Evolutionary conservation across 35 echinoderm and acorn worm genomes (phyloP), one percentile per base, ranked within the genome.

Genomic region (Lytechinus pictus): DNA sequence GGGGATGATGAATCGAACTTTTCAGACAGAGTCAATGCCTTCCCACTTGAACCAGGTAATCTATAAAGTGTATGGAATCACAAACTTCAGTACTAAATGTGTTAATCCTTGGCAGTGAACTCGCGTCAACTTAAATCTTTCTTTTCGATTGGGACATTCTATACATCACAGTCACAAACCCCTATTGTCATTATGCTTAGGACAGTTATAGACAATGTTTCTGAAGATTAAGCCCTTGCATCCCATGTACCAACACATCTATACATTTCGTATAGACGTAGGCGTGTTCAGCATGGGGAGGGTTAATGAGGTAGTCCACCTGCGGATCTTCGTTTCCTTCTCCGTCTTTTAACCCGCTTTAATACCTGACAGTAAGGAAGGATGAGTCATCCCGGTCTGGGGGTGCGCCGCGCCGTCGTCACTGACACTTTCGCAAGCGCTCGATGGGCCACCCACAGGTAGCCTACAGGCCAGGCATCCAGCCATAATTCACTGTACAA

Each of bases 401-500:
- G 12, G 16, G 16, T 8, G 66, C 21, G 66, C 66, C 4, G 8
- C 66, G 19, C 21, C 66, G 19, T 79, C 66, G 66, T 79, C 66
- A 79, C 66, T 24, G 66, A 79, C 66, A 79, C 16, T 79, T 79
- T 79, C 21, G 16, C 66, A 79, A 6, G 16, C 66, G 66, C 66
- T 79, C 21, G 66, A 79, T 79, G 88, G 28, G 10, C 33, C 14
- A 52, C 51, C 52, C 52, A 33, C 88, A 90, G 88, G 88, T 90
- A 52, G 28, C 88, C 88, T 21, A 90, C n/a, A 90, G 88, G 29
- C 88, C 27, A 12, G 5, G 29, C 13, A 54, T 7, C 88, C 28
- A 44, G 52, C 52, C 88, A 52, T 90, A 90, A 90, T 54, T 90
- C 88, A 90, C 29, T 52, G 52, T 29, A 54, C 88, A 90, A 90